A percentile compares a stretch with the other conserved stretches of the same genome.
phyloP scores from a whole-genome alignment of 2,113 vertebrate genomes.

The Limnothrissa miodon region DNA sequence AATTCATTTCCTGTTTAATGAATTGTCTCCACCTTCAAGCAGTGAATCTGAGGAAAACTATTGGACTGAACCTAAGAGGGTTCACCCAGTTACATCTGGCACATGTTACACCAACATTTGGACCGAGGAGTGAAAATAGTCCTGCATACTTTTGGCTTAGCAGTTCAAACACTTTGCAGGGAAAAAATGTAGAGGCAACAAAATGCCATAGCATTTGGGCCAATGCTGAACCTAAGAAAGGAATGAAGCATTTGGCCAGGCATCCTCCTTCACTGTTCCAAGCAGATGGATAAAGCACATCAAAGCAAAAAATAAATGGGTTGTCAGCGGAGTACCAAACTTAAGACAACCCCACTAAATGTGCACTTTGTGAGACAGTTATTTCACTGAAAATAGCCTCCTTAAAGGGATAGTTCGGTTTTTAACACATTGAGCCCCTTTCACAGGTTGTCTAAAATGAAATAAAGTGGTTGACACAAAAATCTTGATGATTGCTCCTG shows the following conservation, averaged over 20 bases:
- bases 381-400: no score
- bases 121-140: conserved; percentile 57
- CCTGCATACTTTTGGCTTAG: conserved; percentile 34
- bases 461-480: no score
- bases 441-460: no score
- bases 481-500: no score
- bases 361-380: not conserved
- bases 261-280: not conserved
- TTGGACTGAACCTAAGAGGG: conserved; percentile 35
- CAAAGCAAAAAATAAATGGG: not conserved
- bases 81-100: conserved; percentile 42
- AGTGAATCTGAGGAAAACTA: conserved; percentile 19
- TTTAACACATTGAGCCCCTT: no score
- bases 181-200: conserved; percentile 48
- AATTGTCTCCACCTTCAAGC: not conserved
- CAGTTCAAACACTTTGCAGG: conserved; percentile 52
- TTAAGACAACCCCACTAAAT: not conserved
- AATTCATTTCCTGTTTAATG: not conserved
- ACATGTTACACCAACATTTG: conserved; percentile 54
- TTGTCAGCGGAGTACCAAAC: not conserved
- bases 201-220: conserved; percentile 37
- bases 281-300: not conserved
- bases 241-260: conserved; percentile 17
- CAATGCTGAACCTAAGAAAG: conserved; percentile 26
- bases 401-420: no score